Base-by-base conservation (phyloP, 2,888 invertebrate genomes). In the Steromphala cineraria region DNA sequence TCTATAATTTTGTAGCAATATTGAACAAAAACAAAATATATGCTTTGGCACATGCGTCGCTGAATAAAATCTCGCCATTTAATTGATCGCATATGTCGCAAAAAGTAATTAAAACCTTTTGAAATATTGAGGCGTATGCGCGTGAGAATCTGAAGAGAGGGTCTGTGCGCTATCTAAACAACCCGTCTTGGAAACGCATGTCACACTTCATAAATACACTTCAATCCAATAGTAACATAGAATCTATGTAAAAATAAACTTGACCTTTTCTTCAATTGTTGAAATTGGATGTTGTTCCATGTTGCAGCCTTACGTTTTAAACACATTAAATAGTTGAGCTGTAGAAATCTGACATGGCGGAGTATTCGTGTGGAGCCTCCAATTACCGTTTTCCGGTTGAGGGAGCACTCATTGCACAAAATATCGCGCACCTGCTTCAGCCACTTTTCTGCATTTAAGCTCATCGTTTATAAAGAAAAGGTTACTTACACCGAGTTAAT, bases 351-450 rank as follows among this genome's bases (percentile, higher is more conserved):
- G 71, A 71, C 71, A 71, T 71, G 71, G 71, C 71, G 71, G 71
- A 71, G 71, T 71, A 71, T 71, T 71, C 71, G 71, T 71, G 71
- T 71, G 71, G 71, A 71, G 71, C 71, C 71, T 71, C 71, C 71
- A 71, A 71, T 71, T 36, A 71, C 71, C 71, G 10, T n/a, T 36
- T 71, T 71, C 71, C 71, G 71, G 40, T 71, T n/a, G 8, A 36
- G 71, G 71, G 71, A 71, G 28, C 71, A 19, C 17, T 71, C 40
- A 71, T 71, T 71, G 71, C 10, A 19, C 24, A 8, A n/a, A 15
- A n/a, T 31, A 36, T 71, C 71, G 19, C 28, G 71, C 40, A 71
- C 71, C 71, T 71, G 71, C 40, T 10, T 46, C 13, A 10, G 7
- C 46, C 5, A 46, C n/a, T n/a, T n/a, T n/a, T n/a, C n/a, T n/a